Base-by-base conservation (phyloP, 2,113 vertebrate genomes). In the Gila orcuttii region DNA sequence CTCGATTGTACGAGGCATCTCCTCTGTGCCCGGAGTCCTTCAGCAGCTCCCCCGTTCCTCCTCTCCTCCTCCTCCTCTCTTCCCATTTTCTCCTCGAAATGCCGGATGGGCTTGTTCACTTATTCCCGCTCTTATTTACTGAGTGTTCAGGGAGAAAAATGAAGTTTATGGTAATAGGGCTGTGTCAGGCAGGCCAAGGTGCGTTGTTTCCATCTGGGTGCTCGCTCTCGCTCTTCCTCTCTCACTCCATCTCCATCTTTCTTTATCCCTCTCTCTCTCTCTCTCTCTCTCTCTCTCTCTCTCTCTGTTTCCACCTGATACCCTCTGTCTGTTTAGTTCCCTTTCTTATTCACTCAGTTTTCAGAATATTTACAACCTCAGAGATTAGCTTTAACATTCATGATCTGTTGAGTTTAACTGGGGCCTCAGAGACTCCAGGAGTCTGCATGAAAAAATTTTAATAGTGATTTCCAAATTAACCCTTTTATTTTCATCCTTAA, bases 141-240 rank as follows among this genome's bases (percentile, higher is more conserved):
- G 88, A 92, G 89, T 33, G 83, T 87, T 88, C 88, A 79, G 87
- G 86, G 89, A 87, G 80, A 89, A 88, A 88, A 92, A 89, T 86
- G 86, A 90, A 91, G 89, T 86, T 90, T 89, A 88, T 88, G 50
- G 88, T 90, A 92, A 92, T 90, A 84, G 91, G 90, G 89, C 87
- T 89, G 85, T 88, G 88, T 90, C 89, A 86, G 88, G 90, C 90
- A 87, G 78, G 89, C 86, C 81, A 82, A 87, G 84, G 82, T 87
- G 83, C 45, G 83, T 39, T 82, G 57, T 88, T 86, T 86, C 86
- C 76, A 45, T 84, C 85, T 79, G 85, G 83, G 73, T 89, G 60
- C 66, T 55, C 60, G 19, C 78, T 78, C 28, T 73, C 85, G 36
- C 47, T 31, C 39, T 80, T 52, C 31, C n/a, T 86, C 57, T 62